Percentiles rank a stretch among this genome's conserved stretches.
These are phyloP conservation scores for Zeuzera pyrina DNA, from an alignment of 2,888 invertebrate species.

Conservation along the genomic window DNA sequence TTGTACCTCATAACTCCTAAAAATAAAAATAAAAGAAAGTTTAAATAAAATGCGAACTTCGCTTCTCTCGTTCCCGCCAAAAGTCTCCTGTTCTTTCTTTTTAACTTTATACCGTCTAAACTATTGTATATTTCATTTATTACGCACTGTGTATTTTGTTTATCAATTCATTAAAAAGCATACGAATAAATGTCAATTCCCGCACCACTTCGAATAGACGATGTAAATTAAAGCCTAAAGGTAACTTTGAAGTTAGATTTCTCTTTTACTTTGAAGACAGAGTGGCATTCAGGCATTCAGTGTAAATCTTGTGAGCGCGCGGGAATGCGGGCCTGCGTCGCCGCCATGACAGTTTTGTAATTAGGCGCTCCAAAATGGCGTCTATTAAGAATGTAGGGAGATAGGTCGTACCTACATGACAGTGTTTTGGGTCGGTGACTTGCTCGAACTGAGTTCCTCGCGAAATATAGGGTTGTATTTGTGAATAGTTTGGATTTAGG, in stretches of 20 bases:
- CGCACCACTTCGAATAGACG: too few relatives aligned
- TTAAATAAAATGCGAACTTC: too few relatives aligned
- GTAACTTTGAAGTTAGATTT: constrained; percentile 9
- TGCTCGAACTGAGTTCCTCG: neutral
- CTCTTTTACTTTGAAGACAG: constrained; percentile 23
- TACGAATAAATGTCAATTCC: too few relatives aligned
- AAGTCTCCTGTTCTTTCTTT: too few relatives aligned
- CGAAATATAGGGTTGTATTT: neutral
- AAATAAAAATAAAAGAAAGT: too few relatives aligned
- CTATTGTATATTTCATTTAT: too few relatives aligned
- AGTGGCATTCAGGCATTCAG: constrained; percentile 33
- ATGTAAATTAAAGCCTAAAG: too few relatives aligned
- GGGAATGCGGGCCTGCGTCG: constrained; percentile 33
- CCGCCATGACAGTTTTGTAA: constrained; percentile 43
- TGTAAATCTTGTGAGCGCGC: constrained; percentile 32
- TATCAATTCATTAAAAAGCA: too few relatives aligned
- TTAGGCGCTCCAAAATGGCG: constrained; percentile 40
- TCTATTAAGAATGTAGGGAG: constrained; percentile 3
- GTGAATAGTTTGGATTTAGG: neutral
- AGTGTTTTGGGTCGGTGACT: neutral
- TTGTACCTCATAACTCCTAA: too few relatives aligned
- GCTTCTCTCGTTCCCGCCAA: too few relatives aligned
- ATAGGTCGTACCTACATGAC: neutral
- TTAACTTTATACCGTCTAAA: too few relatives aligned
- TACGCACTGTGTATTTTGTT: too few relatives aligned